These are phyloP conservation scores for Argyrosomus regius DNA, from an alignment of 2,797 vertebrate genomes.

Conservation along the genomic window DNA sequence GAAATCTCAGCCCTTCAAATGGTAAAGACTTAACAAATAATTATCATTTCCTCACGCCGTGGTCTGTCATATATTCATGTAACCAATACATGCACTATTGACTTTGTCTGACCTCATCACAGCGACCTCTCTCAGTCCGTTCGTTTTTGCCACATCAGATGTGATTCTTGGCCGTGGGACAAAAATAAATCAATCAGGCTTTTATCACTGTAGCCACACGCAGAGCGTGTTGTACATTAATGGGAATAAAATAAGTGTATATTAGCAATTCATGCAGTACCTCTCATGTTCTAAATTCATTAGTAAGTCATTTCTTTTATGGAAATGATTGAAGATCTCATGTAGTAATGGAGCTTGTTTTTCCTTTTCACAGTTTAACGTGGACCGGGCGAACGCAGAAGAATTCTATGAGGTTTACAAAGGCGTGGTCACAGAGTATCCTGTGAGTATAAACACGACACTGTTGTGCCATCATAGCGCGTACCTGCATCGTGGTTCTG, in stretches of 20 bases:
- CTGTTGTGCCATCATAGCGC: slow-evolving; percentile 45
- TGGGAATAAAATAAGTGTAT: slow-evolving; percentile 9
- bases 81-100: slow-evolving; percentile 39
- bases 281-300: neutral
- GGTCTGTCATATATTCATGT: slow-evolving; percentile 4
- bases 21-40: slow-evolving; percentile 81
- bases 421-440: slow-evolving; percentile 92
- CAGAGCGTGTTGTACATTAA: slow-evolving; percentile 11
- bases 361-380: slow-evolving; percentile 87
- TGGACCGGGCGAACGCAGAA: slow-evolving; percentile 92
- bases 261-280: neutral
- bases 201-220: slow-evolving; percentile 42
- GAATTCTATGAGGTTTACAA: slow-evolving; percentile 97
- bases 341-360: slow-evolving; percentile 9
- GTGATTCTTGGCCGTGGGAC: slow-evolving; percentile 47
- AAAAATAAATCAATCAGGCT: slow-evolving; percentile 60
- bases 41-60: neutral
- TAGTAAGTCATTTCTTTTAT: neutral
- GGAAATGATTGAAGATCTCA: neutral
- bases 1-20: slow-evolving; percentile 94
- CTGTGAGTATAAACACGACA: slow-evolving; percentile 85
- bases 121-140: slow-evolving; percentile 62
- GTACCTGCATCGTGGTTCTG: neutral
- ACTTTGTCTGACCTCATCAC: slow-evolving; percentile 56
- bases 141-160: slow-evolving; percentile 56